Evolutionary conservation across 2,888 invertebrate genomes (phyloP).

Genomic region (Melieria omissa): DNA sequence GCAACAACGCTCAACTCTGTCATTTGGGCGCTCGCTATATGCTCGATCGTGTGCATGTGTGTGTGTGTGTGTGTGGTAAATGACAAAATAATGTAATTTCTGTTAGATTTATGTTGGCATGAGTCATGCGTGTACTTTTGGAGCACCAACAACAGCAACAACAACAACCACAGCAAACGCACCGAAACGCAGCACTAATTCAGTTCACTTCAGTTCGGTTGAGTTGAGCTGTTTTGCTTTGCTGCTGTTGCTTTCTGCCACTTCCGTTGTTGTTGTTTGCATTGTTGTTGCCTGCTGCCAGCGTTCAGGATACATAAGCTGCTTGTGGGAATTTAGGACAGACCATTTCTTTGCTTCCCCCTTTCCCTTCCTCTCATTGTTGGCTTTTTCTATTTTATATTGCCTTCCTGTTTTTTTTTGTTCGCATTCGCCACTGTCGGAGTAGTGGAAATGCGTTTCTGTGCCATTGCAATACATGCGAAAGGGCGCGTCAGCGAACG

Average conservation of each 20-base stretch:
- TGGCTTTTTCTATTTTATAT: slow-evolving; percentile 1
- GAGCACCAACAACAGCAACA: neutral
- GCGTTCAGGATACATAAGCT: slow-evolving; percentile 1
- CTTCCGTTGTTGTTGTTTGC: slow-evolving; percentile 16
- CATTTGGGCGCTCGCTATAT: slow-evolving; percentile 36
- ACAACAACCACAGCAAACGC: neutral
- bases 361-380: too few relatives aligned
- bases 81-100: slow-evolving; percentile 44
- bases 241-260: slow-evolving; percentile 1
- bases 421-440: neutral
- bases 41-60: slow-evolving; percentile 50
- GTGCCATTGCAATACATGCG: too few relatives aligned
- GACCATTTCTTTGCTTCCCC: slow-evolving; percentile 10
- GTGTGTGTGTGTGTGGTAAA: slow-evolving; percentile 41
- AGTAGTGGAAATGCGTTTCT: too few relatives aligned
- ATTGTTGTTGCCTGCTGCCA: neutral
- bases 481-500: too few relatives aligned
- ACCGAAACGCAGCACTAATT: slow-evolving; percentile 23
- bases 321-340: slow-evolving; percentile 38
- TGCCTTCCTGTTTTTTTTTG: slow-evolving; percentile 14
- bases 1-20: too few relatives aligned
- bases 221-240: neutral
- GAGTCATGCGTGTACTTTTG: slow-evolving; percentile 40
- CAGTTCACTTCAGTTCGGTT: slow-evolving; percentile 26
- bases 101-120: slow-evolving; percentile 43